Evolutionary conservation across 2,888 invertebrate genomes (phyloP).

Genomic region (Hemithea aestivaria): DNA sequence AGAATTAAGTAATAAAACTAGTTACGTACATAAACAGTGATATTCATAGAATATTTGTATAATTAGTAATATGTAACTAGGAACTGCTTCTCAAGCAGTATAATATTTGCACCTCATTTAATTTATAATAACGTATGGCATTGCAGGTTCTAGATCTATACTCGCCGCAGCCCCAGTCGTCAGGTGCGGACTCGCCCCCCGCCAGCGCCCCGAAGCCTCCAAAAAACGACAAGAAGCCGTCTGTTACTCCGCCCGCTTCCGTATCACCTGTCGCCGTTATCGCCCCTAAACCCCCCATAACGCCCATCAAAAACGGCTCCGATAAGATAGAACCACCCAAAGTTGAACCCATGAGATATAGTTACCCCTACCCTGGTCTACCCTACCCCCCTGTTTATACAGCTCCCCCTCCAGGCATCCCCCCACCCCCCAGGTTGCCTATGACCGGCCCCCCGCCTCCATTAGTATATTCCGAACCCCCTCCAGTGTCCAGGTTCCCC

Average conservation of each 20-base stretch:
- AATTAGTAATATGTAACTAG: too few relatives aligned
- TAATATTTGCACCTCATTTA: too few relatives aligned
- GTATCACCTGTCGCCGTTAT: slow-evolving; percentile 63
- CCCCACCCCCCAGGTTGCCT: slow-evolving; percentile 59
- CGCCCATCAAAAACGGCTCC: slow-evolving; percentile 67
- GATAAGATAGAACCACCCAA: slow-evolving; percentile 59
- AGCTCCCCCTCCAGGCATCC: slow-evolving; percentile 53
- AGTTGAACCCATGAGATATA: slow-evolving; percentile 53
- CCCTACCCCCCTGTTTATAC: slow-evolving; percentile 68
- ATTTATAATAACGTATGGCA: too few relatives aligned
- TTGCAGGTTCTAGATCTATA: slow-evolving; percentile 90
- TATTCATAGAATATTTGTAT: too few relatives aligned
- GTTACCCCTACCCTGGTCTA: slow-evolving; percentile 55
- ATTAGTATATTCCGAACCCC: slow-evolving; percentile 65
- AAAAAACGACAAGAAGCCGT: slow-evolving; percentile 78
- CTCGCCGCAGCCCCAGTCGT: slow-evolving; percentile 83
- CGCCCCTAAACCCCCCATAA: slow-evolving; percentile 39
- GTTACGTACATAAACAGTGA: too few relatives aligned
- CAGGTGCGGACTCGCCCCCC: slow-evolving; percentile 84
- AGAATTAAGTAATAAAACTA: too few relatives aligned
- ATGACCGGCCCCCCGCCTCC: slow-evolving; percentile 49
- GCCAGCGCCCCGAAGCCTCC: slow-evolving; percentile 63
- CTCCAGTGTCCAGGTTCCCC: slow-evolving; percentile 53
- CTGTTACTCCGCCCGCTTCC: slow-evolving; percentile 73
- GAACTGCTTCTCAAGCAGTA: too few relatives aligned